Conservation (phyloP, 2,797 vertebrate genomes). For the Clarias laeviceps region DNA sequence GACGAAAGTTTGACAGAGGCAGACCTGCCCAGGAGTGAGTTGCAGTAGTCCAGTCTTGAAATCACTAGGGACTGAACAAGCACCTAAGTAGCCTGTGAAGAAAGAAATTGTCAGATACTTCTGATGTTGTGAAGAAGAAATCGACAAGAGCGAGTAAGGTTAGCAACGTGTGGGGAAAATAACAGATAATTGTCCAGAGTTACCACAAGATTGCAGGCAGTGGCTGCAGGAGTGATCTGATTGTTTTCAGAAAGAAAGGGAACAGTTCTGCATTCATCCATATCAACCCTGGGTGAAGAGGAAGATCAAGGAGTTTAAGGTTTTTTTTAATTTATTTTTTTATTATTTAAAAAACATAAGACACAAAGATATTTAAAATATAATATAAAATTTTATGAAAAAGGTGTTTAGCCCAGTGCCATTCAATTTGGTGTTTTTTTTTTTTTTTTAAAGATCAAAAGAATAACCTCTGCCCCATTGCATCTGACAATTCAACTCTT, state of each 20-base stretch:
- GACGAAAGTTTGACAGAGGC: no score
- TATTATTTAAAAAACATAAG: not conserved
- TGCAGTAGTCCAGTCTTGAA: no score
- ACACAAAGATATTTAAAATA: not conserved
- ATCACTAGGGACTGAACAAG: no score
- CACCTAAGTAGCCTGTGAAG: no score
- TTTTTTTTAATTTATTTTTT: constrained; percentile 12
- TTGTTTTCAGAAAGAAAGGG: constrained; percentile 48
- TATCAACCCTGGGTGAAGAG: constrained; percentile 35
- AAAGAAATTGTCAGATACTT: no score
- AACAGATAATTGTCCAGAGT: no score
- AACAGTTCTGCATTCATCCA: constrained; percentile 37
- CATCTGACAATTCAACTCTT: not conserved
- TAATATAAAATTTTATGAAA: not conserved
- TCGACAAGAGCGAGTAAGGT: no score
- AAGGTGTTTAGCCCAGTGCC: not conserved
- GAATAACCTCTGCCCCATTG: not conserved
- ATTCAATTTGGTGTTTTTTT: not conserved
- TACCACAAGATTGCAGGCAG: no score
- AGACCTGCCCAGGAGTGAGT: no score
- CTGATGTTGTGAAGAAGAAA: no score
- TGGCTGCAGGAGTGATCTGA: not conserved
- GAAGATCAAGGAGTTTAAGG: constrained; percentile 33
- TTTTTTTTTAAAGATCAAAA: not conserved
- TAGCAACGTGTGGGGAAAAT: no score